A percentile compares a stretch with the other conserved stretches of the same genome.
Conservation (phyloP, 2,113 vertebrate species). For the Astur gentilis region DNA sequence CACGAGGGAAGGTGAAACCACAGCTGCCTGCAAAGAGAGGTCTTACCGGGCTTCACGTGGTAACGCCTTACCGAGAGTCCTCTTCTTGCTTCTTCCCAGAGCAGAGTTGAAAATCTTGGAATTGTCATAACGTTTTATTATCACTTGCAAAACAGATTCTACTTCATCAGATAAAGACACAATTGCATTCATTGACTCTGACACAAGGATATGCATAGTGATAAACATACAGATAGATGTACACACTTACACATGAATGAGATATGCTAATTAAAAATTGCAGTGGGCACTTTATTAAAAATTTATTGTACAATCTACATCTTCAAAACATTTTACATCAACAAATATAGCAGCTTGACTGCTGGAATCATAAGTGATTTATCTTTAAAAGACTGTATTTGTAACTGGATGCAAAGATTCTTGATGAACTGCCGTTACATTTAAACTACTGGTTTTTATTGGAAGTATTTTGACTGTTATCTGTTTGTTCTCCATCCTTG, state of each 20-base stretch:
- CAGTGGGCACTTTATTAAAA: constrained; percentile 80
- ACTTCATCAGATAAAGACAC: constrained; percentile 72
- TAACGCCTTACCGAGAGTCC: constrained; percentile 1
- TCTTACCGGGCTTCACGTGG: constrained; percentile 25
- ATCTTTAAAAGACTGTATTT: constrained; percentile 69
- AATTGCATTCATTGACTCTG: constrained; percentile 74
- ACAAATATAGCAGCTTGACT: constrained; percentile 70
- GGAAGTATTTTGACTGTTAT: constrained; percentile 67
- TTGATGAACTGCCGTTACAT: constrained; percentile 58
- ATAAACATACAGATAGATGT: constrained; percentile 72
- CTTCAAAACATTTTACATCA: constrained; percentile 75
- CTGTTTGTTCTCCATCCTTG: constrained; percentile 67
- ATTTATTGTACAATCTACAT: constrained; percentile 74
- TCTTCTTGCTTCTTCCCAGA: constrained; percentile 63
- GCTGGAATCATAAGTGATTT: constrained; percentile 68
- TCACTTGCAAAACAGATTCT: constrained; percentile 72
- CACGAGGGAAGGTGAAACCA: not conserved
- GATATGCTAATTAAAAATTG: constrained; percentile 76
- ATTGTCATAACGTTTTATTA: constrained; percentile 71
- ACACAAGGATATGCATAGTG: constrained; percentile 64
- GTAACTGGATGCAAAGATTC: constrained; percentile 66
- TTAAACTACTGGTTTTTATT: constrained; percentile 65
- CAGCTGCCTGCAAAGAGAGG: constrained; percentile 32
- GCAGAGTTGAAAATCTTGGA: constrained; percentile 64
- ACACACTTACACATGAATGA: constrained; percentile 71